Evolutionary conservation across 2,113 vertebrate genomes (phyloP).

Genomic region (Macheiramphus alcinus): DNA sequence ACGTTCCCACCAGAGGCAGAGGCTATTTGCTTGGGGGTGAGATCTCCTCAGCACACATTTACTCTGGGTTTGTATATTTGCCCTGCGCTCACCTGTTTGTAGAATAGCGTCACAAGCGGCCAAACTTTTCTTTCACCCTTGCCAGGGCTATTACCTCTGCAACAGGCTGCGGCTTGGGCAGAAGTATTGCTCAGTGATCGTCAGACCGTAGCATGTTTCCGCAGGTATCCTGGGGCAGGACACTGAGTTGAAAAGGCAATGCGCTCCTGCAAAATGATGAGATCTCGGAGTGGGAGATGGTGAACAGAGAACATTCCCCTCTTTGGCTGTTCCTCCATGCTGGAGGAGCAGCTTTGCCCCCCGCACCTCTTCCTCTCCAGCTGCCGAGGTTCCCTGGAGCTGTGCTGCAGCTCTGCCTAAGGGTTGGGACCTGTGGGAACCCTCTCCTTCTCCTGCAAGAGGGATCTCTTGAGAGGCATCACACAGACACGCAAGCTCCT

Average conservation of each 20-base stretch:
- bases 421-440: not conserved
- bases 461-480: not conserved
- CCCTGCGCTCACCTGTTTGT: not conserved
- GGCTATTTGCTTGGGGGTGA: not conserved
- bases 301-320: not conserved
- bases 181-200: not conserved
- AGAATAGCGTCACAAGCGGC: not conserved
- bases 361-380: not conserved
- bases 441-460: not conserved
- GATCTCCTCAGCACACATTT: not conserved
- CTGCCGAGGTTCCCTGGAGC: not conserved
- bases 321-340: not conserved
- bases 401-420: not conserved
- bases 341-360: not conserved
- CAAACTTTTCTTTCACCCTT: not conserved
- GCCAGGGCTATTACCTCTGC: not conserved
- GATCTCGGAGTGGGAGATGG: not conserved
- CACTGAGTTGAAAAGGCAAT: not conserved
- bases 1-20: slow-evolving; percentile 6
- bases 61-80: not conserved
- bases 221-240: not conserved
- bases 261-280: not conserved
- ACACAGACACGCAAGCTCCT: rapidly evolving
- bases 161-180: not conserved
- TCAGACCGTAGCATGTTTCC: rapidly evolving